These are phyloP conservation scores for Motacilla tschutschensis DNA, from an alignment of 2,113 vertebrate genomes.

Conservation along the genomic window DNA sequence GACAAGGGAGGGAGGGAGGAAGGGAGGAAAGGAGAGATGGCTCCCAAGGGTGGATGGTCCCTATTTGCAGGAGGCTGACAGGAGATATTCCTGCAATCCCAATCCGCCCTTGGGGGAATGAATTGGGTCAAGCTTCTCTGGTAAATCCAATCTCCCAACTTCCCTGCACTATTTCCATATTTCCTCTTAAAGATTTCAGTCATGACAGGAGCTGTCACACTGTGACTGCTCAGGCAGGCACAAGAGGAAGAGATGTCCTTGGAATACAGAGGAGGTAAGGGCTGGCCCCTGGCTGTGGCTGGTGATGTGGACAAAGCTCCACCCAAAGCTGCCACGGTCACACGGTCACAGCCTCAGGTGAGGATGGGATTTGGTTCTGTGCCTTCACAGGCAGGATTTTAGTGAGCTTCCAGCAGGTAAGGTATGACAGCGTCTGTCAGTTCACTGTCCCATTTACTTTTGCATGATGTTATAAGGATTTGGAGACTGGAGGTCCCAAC, in stretches of 20 bases:
- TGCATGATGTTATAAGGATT: conserved; percentile 26
- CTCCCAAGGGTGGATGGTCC: neutral
- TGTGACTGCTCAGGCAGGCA: neutral
- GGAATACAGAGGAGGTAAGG: neutral
- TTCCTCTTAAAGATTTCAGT: neutral
- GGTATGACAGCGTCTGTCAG: conserved; percentile 22
- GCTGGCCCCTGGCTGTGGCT: neutral
- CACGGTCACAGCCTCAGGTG: neutral
- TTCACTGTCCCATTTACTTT: conserved; percentile 51
- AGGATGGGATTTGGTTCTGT: neutral
- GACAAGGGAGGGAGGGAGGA: neutral
- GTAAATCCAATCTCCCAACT: neutral
- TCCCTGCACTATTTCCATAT: neutral
- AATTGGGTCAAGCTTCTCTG: neutral
- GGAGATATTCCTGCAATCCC: neutral
- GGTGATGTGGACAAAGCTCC: neutral
- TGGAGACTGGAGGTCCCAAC: conserved; percentile 16
- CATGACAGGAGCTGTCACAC: neutral
- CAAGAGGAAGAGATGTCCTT: neutral
- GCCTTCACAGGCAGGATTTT: conserved; percentile 5
- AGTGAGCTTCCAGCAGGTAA: neutral
- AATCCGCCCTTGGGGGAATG: neutral
- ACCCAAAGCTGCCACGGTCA: neutral
- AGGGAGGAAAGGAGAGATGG: neutral
- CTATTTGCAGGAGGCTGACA: neutral